These are phyloP conservation scores for Nasonia vitripennis DNA, from an alignment of 1,140 invertebrate species.

Conservation along the genomic window DNA sequence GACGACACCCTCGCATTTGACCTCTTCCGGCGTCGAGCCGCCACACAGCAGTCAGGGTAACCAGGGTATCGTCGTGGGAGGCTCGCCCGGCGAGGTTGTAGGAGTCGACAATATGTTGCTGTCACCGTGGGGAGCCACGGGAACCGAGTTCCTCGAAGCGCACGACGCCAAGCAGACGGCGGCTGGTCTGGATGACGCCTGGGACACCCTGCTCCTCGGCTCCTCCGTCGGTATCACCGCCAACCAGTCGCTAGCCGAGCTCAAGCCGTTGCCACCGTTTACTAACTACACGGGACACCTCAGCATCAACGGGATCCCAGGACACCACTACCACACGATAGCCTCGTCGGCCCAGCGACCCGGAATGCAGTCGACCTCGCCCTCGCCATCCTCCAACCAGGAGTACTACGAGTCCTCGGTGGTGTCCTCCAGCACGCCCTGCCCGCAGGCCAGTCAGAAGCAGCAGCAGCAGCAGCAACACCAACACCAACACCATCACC, in stretches of 20 bases:
- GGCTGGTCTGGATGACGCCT: slow-evolving; percentile 71
- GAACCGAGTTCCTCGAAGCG: slow-evolving; percentile 72
- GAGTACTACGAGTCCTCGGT: slow-evolving; percentile 71
- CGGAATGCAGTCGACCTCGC: slow-evolving; percentile 66
- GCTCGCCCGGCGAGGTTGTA: slow-evolving; percentile 68
- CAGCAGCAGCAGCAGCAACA: slow-evolving; percentile 59
- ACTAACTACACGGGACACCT: slow-evolving; percentile 88
- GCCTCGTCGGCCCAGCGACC: slow-evolving; percentile 74
- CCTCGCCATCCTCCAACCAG: slow-evolving; percentile 72
- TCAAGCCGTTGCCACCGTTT: slow-evolving; percentile 91
- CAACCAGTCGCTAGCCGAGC: slow-evolving; percentile 80
- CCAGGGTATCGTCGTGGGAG: slow-evolving; percentile 64
- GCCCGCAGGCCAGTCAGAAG: slow-evolving; percentile 61
- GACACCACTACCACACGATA: slow-evolving; percentile 90
- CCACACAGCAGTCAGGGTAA: slow-evolving; percentile 68
- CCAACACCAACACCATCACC: slow-evolving; percentile 61
- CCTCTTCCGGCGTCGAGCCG: slow-evolving; percentile 68
- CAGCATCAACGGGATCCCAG: slow-evolving; percentile 88
- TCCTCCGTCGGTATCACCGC: slow-evolving; percentile 69
- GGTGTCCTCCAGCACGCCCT: slow-evolving; percentile 72
- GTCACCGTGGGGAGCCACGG: slow-evolving; percentile 76
- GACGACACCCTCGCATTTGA: slow-evolving; percentile 65
- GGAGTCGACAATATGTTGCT: slow-evolving; percentile 77
- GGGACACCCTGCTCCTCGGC: slow-evolving; percentile 73
- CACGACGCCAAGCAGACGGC: slow-evolving; percentile 70